Percentiles rank a stretch among this genome's conserved stretches.
Evolutionary conservation across 2,797 vertebrate genomes (phyloP).

Genomic region (Salmo trutta): DNA sequence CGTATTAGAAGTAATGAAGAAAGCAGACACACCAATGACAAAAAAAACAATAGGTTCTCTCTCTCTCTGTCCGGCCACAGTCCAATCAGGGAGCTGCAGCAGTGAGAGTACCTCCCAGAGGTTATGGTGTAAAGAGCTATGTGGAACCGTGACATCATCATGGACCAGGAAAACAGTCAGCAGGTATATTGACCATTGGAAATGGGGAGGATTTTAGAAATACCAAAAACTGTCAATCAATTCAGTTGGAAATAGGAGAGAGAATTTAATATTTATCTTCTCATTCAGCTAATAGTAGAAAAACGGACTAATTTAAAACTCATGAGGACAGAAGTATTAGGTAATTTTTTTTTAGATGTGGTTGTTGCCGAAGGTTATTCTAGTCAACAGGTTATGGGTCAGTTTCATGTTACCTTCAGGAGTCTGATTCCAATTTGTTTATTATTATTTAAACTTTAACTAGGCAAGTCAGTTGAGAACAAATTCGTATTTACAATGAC

Average conservation of each 20-base stretch:
- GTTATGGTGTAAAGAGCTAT: conserved; percentile 16
- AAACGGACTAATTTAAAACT: not conserved
- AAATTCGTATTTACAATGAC: too few species aligned
- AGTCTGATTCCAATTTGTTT: too few species aligned
- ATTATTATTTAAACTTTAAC: too few species aligned
- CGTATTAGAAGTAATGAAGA: conserved; percentile 17
- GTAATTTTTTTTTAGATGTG: too few species aligned
- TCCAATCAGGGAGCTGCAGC: conserved; percentile 16
- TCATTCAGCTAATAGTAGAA: not conserved
- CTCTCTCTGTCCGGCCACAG: not conserved
- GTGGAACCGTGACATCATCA: conserved; percentile 15
- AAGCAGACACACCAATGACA: conserved; percentile 20
- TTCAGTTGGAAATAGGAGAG: not conserved
- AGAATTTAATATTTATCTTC: not conserved
- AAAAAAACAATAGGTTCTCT: conserved; percentile 1
- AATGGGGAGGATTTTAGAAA: conserved; percentile 7
- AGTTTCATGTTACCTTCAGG: too few species aligned
- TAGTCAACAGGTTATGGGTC: too few species aligned
- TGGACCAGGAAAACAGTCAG: not conserved
- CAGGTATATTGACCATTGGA: not conserved
- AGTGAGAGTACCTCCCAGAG: conserved; percentile 14
- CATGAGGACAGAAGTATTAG: too few species aligned
- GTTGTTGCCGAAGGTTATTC: too few species aligned
- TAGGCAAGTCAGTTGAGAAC: too few species aligned
- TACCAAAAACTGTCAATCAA: not conserved